Base-by-base conservation (phyloP, 1,140 invertebrate species). In the Centruroides sculpturatus region DNA sequence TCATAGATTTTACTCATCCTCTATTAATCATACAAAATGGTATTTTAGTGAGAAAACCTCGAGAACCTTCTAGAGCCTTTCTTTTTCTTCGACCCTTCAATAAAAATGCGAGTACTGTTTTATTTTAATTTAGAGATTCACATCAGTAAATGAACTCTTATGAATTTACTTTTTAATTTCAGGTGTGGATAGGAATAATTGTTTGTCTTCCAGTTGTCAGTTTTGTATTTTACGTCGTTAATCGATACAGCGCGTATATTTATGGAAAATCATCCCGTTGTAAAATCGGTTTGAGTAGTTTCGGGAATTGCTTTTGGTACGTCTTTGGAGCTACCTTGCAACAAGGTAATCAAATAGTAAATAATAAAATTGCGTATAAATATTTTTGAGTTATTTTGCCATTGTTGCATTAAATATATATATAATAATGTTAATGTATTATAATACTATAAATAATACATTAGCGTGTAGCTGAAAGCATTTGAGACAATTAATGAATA, bases 271-370 rank as follows among this genome's bases (percentile, higher is more conserved):
- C 55, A 36, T 4, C 48, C 46, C 41, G 54, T 51, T 34, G 64
- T 47, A 77, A 79, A 9, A 77, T 76, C 9, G 82, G 82, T 1
- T 74, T 89, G 9, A 78, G 80, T 8, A 82, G 81, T 0, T 71
- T 87, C 2, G 79, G 82, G 63, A 86, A 88, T 66, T 66, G 65
- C 70, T 79, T 87, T 56, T 92, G 89, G 89, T 92, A 92, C 66
- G 80, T 91, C 67, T 92, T 89, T 70, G 89, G 89, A 0, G 87
- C 89, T 13, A 74, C 92, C 53, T 73, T 94, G 13, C 89, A 92
- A 70, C 90, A 94, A 84, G 89, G 89, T 89, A 70, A 64, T 13
- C 7, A 35, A 12, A 36, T 41, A 41, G 3, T 23, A 23, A 23
- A 23, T 23, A 23, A 23, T 23, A 23, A 23, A 23, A 23, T 23